Evolutionary conservation across 1,140 invertebrate species (phyloP).

Genomic region (Drosophila willistoni): DNA sequence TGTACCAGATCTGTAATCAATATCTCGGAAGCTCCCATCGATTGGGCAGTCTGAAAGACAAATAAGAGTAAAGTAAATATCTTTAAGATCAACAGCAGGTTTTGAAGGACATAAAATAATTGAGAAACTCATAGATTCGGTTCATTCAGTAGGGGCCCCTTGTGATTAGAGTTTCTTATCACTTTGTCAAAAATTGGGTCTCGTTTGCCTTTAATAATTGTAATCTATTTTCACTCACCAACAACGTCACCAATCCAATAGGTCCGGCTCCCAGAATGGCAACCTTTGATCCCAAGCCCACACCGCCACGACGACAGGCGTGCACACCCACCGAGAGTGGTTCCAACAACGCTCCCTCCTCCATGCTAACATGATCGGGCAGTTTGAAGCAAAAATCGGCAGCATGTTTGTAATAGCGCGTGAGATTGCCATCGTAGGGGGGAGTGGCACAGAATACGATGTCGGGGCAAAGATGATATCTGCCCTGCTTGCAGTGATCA

Average conservation of each 20-base stretch:
- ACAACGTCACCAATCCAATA: slow-evolving; percentile 93
- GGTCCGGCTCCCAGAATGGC: slow-evolving; percentile 96
- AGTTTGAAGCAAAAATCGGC: slow-evolving; percentile 97
- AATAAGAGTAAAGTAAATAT: neutral
- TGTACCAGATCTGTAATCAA: slow-evolving; percentile 92
- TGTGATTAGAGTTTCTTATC: neutral
- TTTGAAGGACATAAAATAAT: too few species aligned
- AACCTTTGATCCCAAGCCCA: slow-evolving; percentile 89
- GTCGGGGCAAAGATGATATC: slow-evolving; percentile 95
- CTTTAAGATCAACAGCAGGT: too few species aligned
- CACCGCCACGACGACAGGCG: slow-evolving; percentile 92
- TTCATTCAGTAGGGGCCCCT: too few species aligned
- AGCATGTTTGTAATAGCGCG: slow-evolving; percentile 93
- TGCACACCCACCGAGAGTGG: slow-evolving; percentile 96
- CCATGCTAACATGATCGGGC: slow-evolving; percentile 94
- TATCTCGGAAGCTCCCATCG: slow-evolving; percentile 93
- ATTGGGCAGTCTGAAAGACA: slow-evolving; percentile 86
- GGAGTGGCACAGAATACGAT: slow-evolving; percentile 96
- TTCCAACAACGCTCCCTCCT: slow-evolving; percentile 97
- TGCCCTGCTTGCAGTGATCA: slow-evolving; percentile 92
- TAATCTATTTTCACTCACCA: slow-evolving; percentile 83
- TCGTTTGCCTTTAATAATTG: too few species aligned
- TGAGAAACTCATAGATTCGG: too few species aligned
- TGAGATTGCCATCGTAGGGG: slow-evolving; percentile 93
- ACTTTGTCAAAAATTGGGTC: neutral